phyloP scores from a whole-genome alignment of 23 tunicate genomes.

The Halocynthia roretzi region DNA sequence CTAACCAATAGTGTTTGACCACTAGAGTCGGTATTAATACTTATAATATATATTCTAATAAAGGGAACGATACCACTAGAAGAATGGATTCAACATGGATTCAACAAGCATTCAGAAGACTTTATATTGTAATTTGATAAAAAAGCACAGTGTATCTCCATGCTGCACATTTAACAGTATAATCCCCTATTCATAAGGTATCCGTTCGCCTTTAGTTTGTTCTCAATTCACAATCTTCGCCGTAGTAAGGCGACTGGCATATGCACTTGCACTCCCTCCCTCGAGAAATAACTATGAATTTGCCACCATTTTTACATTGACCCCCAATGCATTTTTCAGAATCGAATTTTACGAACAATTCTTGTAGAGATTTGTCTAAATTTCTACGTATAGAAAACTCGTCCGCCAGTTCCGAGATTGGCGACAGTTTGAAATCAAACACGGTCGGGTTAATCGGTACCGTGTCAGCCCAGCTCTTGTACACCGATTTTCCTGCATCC shows the following conservation, averaged over 20 bases:
- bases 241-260: conserved; percentile 19
- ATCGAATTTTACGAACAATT: conserved; percentile 14
- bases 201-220: not conserved
- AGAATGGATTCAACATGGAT: no score
- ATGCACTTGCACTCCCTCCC: conserved; percentile 27
- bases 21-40: no score
- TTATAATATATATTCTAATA: no score
- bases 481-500: conserved; percentile 3
- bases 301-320: conserved; percentile 9
- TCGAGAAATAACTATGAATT: conserved; percentile 3
- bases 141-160: no score
- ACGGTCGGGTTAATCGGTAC: conserved; percentile 14
- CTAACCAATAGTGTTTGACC: no score
- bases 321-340: not conserved
- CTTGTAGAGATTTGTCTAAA: conserved; percentile 14
- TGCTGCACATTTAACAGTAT: no score
- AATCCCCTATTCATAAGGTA: no score
- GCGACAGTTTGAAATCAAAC: conserved; percentile 23
- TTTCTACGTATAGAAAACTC: conserved; percentile 12
- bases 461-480: conserved; percentile 20
- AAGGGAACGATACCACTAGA: no score
- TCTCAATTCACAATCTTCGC: conserved; percentile 6
- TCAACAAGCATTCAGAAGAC: no score
- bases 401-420: conserved; percentile 21
- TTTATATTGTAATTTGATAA: no score